Evolutionary conservation across 2,113 vertebrate species (phyloP), one percentile per base, ranked within the genome.

Genomic region (Myrmecophaga tridactyla): DNA sequence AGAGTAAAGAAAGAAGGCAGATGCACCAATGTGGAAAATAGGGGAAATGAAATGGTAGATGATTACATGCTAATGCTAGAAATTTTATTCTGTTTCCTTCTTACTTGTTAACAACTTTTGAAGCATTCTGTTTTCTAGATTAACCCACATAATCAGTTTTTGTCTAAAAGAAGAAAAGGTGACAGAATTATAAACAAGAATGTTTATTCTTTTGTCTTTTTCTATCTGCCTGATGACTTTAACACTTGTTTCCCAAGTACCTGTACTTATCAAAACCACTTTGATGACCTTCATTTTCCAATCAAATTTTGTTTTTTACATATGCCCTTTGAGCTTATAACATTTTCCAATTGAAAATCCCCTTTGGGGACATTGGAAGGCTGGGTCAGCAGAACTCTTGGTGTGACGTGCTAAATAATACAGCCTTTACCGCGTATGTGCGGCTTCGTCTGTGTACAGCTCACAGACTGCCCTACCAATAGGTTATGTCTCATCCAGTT

Each of bases 371-470:
- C 62, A 10, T 82, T 23, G 11, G 60, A 58, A 78, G 60, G 41
- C 17, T 3, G 2, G 15, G 69, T 53, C n/a, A 21, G 56, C 34
- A 67, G 65, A 58, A 72, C 77, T 77, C 34, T 27, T 69, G 31
- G 23, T 8, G 31, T 9, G 18, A 18, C 1, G 1, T 67, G 51
- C 75, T 18, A 20, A 51, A 20, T 36, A 58, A 23, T 11, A 39
- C 3, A 10, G 23, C 31, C 58, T 23, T 65, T 36, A 6, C 3
- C 4, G 23, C 29, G 6, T 23, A 2, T 0, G 0, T 25, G 41
- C 39, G 1, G 53, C 0, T 0, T 67, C 29, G 13, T 23, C 51
- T 58, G 10, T 41, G 53, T 72, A n/a, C 9, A 1, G 48, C 34
- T 51, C 31, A 20, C 63, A 20, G 39, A 53, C 7, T 6, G 1